phyloP scores from a whole-genome alignment of 2,888 invertebrate genomes.

The Drosophila demipolita region DNA sequence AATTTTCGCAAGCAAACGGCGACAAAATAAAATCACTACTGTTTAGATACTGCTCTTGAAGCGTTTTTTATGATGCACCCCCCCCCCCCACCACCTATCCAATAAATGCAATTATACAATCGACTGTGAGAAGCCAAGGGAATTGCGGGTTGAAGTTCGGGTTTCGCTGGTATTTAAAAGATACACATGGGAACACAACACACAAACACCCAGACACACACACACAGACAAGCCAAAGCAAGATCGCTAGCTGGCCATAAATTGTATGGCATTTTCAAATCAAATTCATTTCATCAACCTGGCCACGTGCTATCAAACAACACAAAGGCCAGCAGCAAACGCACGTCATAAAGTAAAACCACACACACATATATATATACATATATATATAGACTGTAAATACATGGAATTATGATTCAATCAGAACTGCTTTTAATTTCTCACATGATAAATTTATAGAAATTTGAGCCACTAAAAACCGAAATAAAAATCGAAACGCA shows the following conservation, averaged over 20 bases:
- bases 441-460: slow-evolving; percentile 77
- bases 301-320: slow-evolving; percentile 69
- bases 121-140: slow-evolving; percentile 19
- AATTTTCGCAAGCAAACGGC: slow-evolving; percentile 67
- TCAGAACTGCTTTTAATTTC: slow-evolving; percentile 73
- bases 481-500: slow-evolving; percentile 62
- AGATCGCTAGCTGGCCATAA: slow-evolving; percentile 62
- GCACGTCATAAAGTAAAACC: slow-evolving; percentile 43
- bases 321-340: slow-evolving; percentile 20
- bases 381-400: background rate
- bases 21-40: slow-evolving; percentile 79
- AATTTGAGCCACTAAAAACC: slow-evolving; percentile 63
- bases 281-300: slow-evolving; percentile 70
- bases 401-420: slow-evolving; percentile 75
- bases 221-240: background rate
- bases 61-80: slow-evolving; percentile 67
- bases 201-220: background rate
- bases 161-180: slow-evolving; percentile 5
- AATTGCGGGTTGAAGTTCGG: background rate
- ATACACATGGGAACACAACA: slow-evolving; percentile 3
- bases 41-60: slow-evolving; percentile 79
- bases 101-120: slow-evolving; percentile 82
- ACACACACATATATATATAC: background rate
- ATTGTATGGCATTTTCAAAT: slow-evolving; percentile 75
- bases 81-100: background rate